phyloP scores from a whole-genome alignment of 2,888 invertebrate species.

The Ectropis crepuscularia region DNA sequence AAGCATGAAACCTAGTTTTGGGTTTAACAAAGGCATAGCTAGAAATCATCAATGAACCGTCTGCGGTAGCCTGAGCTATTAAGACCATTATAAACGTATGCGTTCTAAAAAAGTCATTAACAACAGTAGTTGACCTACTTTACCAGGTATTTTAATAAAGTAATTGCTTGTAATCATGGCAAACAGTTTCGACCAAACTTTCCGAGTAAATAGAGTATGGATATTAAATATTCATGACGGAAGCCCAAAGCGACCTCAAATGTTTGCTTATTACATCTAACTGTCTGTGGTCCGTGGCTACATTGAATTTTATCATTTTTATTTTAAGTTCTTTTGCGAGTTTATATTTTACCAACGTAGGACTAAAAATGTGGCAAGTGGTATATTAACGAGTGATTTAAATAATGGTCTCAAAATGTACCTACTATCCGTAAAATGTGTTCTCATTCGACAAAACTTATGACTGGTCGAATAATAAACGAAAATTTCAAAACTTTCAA shows the following conservation, averaged over 20 bases:
- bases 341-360: too few species aligned
- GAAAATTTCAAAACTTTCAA: too few species aligned
- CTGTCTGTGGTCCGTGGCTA: conserved; percentile 25
- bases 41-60: conserved; percentile 22
- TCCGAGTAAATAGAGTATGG: conserved; percentile 45
- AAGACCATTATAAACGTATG: conserved; percentile 9
- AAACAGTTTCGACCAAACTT: conserved; percentile 38
- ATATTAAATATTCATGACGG: conserved; percentile 64
- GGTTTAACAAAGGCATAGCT: conserved; percentile 22
- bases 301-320: background rate
- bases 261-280: conserved; percentile 63
- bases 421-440: too few species aligned
- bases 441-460: too few species aligned
- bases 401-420: too few species aligned
- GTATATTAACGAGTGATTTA: too few species aligned
- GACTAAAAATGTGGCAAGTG: too few species aligned
- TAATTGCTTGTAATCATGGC: conserved; percentile 22
- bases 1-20: conserved; percentile 25
- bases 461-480: too few species aligned
- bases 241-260: conserved; percentile 56
- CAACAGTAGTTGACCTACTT: conserved; percentile 26
- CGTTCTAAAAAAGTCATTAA: conserved; percentile 14
- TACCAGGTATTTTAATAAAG: conserved; percentile 27
- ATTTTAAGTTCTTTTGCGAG: too few species aligned
- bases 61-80: conserved; percentile 21